Evolutionary conservation across 1,140 invertebrate genomes (phyloP), one percentile per base, ranked within the genome.

Genomic region (Drosophila pseudoananassae): DNA sequence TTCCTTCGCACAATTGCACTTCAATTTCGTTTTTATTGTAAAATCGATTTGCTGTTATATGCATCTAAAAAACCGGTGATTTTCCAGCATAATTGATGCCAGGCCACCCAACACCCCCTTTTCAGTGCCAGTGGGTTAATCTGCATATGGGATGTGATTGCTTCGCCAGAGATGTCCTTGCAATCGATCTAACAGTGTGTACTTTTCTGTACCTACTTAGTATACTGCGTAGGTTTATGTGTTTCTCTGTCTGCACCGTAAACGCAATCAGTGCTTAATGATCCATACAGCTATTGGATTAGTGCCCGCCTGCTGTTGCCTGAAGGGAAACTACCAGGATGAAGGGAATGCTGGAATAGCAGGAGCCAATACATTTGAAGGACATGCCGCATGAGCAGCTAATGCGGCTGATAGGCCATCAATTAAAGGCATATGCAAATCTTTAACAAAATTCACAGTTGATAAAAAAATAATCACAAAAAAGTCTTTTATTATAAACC

Each of bases 191-290:
- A 52, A 68, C 23, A 15, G 5, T 40, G 45, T 47, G 43, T 51
- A 45, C 38, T 53, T 25, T 23, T 54, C 27, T 36, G 33, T 38
- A 66, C 58, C 45, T 52, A 43, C 46, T 47, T 27, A 33, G 12
- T 64, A 27, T 10, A 31, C n/a, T 64, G 15, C 56, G 10, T 56
- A 46, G 9, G 17, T 20, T 12, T 58, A 29, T 49, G 36, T 45
- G 53, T 54, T 17, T 33, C 25, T 36, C 27, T 60, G 63, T 63
- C 55, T 85, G 75, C 49, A 50, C 51, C 83, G 70, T 82, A 82
- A 82, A 76, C 78, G 83, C 78, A 87, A 87, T 87, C 83, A 76
- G 78, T 88, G 83, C 66, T 83, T 88, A 87, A 87, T 88, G 83
- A 87, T 88, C 82, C 82, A 50, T 70, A 73, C 51, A 49, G 71